These are phyloP conservation scores for Cantharis nigra DNA, from an alignment of 2,888 invertebrate species.

Conservation along the genomic window DNA sequence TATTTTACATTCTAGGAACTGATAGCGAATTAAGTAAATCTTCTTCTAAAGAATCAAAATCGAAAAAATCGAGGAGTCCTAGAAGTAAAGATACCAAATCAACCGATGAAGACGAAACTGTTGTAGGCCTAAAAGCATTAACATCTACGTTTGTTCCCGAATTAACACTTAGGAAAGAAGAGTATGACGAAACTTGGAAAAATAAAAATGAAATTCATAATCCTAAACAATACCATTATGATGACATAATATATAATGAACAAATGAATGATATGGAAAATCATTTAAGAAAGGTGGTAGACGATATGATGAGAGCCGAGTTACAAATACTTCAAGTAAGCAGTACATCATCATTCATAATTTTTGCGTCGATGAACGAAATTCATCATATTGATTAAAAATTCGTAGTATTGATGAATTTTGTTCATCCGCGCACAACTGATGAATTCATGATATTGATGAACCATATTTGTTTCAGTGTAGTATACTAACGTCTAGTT, in stretches of 20 bases:
- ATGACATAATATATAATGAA: conserved; percentile 82
- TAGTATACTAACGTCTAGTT: too few species aligned
- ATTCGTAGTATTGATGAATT: too few species aligned
- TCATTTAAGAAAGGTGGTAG: conserved; percentile 81
- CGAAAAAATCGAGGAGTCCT: conserved; percentile 71
- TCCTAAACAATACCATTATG: conserved; percentile 75
- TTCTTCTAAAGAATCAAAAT: conserved; percentile 80
- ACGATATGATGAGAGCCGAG: conserved; percentile 75
- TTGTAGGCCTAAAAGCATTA: conserved; percentile 69
- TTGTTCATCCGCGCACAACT: too few species aligned
- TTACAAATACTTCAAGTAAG: conserved; percentile 66
- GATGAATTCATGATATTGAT: too few species aligned
- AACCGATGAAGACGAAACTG: conserved; percentile 66
- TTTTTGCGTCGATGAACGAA: too few species aligned
- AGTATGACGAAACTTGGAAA: conserved; percentile 83
- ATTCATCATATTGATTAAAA: too few species aligned
- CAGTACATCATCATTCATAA: not conserved
- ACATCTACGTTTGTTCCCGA: conserved; percentile 75
- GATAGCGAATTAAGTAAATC: conserved; percentile 82
- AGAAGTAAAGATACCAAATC: conserved; percentile 59
- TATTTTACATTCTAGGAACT: conserved; percentile 57
- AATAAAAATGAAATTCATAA: conserved; percentile 77
- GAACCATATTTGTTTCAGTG: too few species aligned
- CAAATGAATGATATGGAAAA: conserved; percentile 82
- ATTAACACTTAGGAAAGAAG: conserved; percentile 72